Percentiles rank a stretch among this genome's conserved stretches.
These are phyloP conservation scores for Tinamus major DNA, from an alignment of 2,797 vertebrate species.

Conservation along the genomic window DNA sequence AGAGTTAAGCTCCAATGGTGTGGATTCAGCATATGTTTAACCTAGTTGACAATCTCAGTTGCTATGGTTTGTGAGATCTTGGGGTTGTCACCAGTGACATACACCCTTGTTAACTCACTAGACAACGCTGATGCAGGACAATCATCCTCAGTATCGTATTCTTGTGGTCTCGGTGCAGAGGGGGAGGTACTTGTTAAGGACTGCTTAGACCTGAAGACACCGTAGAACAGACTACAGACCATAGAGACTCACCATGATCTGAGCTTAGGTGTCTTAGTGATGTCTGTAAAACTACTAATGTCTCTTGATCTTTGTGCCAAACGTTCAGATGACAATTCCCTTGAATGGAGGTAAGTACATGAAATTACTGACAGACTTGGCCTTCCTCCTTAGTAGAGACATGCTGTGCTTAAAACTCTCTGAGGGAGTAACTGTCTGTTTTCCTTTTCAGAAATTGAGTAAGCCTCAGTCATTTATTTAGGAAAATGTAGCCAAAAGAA, in stretches of 20 bases:
- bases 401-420: rapidly evolving
- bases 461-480: neutral
- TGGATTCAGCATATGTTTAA: neutral
- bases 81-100: neutral
- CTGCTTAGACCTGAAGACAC: neutral
- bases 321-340: neutral
- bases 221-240: neutral
- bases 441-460: neutral
- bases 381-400: neutral
- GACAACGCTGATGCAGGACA: neutral
- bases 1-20: neutral
- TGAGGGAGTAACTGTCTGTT: neutral
- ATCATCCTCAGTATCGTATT: neutral
- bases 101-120: neutral
- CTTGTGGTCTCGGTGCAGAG: neutral
- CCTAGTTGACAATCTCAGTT: neutral
- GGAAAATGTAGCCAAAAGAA: neutral
- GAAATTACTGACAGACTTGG: neutral
- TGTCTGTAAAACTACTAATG: neutral
- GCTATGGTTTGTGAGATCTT: neutral
- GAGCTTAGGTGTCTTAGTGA: neutral
- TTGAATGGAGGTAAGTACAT: neutral
- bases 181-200: neutral
- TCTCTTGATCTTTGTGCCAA: neutral
- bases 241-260: neutral